Base-by-base conservation (phyloP, 2,797 vertebrate species). In the Argentina silus region DNA sequence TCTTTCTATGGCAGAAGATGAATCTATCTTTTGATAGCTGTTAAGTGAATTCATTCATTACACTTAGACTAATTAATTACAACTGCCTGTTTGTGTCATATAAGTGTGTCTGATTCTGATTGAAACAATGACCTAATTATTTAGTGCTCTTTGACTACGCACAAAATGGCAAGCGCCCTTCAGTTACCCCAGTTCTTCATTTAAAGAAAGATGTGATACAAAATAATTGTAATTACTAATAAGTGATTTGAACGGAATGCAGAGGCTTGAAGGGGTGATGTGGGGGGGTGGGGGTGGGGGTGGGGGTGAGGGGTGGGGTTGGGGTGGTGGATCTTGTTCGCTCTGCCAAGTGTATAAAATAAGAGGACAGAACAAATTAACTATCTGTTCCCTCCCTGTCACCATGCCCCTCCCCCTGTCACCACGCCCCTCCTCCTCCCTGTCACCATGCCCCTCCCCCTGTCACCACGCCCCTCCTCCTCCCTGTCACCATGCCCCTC, bases 331-430 rank as follows among this genome's bases (percentile, higher is more conserved):
- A 45, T 63, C 51, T 51, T 53, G 48, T 23, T 44, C 45, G 50
- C 70, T 56, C 70, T 56, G 10, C 21, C 42, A 15, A 53, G 42
- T 72, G 70, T 11, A 64, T 72, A 72, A 50, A 42, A 64, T 64
- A 65, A 43, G 47, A 64, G n/a, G 65, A 55, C 62, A 21, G 36
- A 72, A 72, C 70, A 72, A 44, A 21, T 51, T 19, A 53, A 68
- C 23, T 51, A 14, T 64, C 70, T 63, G 59, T 72, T 63, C 70
- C 55, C 17, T 45, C 21, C 19, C 14, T 60, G 15, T 55, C 23
- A 14, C n/a, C n/a, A n/a, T n/a, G n/a, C n/a, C n/a, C n/a, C n/a
- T n/a, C n/a, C n/a, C n/a, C n/a, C n/a, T n/a, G n/a, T n/a, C n/a
- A n/a, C n/a, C n/a, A n/a, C n/a, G n/a, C n/a, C n/a, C n/a, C n/a